These are phyloP conservation scores for Antigone vipio DNA, from an alignment of 2,113 vertebrate species.

Conservation along the genomic window DNA sequence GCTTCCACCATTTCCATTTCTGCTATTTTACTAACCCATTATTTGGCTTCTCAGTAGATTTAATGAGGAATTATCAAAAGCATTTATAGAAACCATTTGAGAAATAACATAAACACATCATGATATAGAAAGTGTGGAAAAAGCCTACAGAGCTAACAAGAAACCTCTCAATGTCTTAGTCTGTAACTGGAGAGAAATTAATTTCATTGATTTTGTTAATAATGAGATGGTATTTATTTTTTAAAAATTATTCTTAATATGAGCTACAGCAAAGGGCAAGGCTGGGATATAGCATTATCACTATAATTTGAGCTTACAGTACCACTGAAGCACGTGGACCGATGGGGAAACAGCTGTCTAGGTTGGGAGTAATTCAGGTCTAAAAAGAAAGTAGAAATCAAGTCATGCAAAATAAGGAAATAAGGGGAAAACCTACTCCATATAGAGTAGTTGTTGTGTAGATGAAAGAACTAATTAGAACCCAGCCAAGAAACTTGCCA, in stretches of 20 bases:
- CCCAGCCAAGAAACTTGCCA: not conserved
- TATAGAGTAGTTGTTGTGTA: not conserved
- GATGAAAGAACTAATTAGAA: not conserved
- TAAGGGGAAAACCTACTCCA: not conserved
- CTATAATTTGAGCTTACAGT: not conserved
- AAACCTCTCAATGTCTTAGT: not conserved
- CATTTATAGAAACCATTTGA: not conserved
- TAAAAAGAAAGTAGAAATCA: not conserved
- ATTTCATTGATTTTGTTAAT: not conserved
- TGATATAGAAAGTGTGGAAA: not conserved
- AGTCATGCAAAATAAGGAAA: not conserved
- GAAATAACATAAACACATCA: not conserved
- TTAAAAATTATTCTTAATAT: not conserved
- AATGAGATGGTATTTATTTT: not conserved
- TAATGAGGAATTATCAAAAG: constrained; percentile 79
- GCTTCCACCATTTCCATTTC: constrained; percentile 60
- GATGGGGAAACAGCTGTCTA: not conserved
- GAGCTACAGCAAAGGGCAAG: not conserved
- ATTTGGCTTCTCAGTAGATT: constrained; percentile 69
- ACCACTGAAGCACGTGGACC: not conserved
- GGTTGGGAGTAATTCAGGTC: not conserved
- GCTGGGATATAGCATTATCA: not conserved
- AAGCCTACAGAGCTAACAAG: not conserved
- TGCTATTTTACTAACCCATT: constrained; percentile 71
- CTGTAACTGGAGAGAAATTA: not conserved